These are phyloP conservation scores for Sinohyriopsis cumingii DNA, from an alignment of 2,888 invertebrate species.

Conservation along the genomic window DNA sequence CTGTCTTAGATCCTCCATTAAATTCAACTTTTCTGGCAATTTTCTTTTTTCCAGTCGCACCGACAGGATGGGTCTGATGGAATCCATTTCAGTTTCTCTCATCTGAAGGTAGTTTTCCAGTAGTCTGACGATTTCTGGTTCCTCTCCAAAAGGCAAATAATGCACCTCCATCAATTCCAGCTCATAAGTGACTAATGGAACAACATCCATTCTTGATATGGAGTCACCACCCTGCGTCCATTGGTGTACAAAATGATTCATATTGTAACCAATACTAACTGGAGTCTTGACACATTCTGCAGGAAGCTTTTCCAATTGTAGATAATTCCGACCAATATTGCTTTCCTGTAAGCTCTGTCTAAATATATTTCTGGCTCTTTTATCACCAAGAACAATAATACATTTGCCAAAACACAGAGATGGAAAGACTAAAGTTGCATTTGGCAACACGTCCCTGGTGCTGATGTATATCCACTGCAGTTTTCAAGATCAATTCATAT, in stretches of 20 bases:
- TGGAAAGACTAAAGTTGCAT: conserved; percentile 59
- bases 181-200: conserved; percentile 55
- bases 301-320: conserved; percentile 61
- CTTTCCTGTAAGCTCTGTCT: conserved; percentile 61
- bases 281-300: conserved; percentile 55
- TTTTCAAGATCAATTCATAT: no score
- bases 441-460: conserved; percentile 20
- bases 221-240: conserved; percentile 37
- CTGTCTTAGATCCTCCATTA: conserved; percentile 34
- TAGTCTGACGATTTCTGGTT: conserved; percentile 36
- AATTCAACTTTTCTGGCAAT: conserved; percentile 37
- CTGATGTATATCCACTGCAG: neutral
- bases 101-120: conserved; percentile 53
- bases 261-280: conserved; percentile 60
- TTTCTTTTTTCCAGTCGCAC: conserved; percentile 33
- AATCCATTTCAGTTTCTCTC: conserved; percentile 35
- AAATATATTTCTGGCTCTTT: conserved; percentile 41
- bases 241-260: conserved; percentile 66
- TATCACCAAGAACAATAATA: conserved; percentile 63
- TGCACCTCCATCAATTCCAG: conserved; percentile 49
- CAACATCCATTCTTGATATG: conserved; percentile 15
- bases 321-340: conserved; percentile 65
- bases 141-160: conserved; percentile 56
- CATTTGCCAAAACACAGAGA: conserved; percentile 65
- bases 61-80: conserved; percentile 31